These are phyloP conservation scores for Drosophila azteca DNA, from an alignment of 1,140 invertebrate genomes.

Conservation along the genomic window DNA sequence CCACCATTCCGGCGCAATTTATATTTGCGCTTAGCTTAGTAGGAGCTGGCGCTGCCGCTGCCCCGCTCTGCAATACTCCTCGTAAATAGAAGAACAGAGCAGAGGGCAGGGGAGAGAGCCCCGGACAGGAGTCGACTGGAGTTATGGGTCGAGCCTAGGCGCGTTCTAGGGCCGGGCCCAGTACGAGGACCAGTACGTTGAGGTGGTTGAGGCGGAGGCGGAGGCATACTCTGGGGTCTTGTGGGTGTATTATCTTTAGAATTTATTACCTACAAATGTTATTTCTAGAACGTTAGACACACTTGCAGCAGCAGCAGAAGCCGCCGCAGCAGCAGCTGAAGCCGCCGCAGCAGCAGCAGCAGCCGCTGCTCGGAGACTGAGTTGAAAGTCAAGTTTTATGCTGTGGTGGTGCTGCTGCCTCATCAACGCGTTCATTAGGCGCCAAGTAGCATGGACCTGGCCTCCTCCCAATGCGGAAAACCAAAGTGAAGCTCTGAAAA, in stretches of 20 bases:
- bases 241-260: slow-evolving; percentile 81
- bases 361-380: slow-evolving; percentile 4
- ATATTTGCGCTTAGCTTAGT: slow-evolving; percentile 68
- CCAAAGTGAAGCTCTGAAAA: slow-evolving; percentile 37
- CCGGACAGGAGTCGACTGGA: slow-evolving; percentile 38
- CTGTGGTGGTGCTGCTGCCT: slow-evolving; percentile 29
- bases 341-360: not conserved
- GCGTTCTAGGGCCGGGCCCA: slow-evolving; percentile 8
- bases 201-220: no score
- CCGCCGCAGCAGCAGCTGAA: not conserved
- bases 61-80: slow-evolving; percentile 47
- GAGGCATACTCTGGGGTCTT: slow-evolving; percentile 8
- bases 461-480: not conserved
- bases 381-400: slow-evolving; percentile 40
- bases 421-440: slow-evolving; percentile 78
- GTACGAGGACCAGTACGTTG: not conserved
- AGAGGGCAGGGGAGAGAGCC: not conserved
- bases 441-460: slow-evolving; percentile 45
- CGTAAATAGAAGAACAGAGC: slow-evolving; percentile 34
- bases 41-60: slow-evolving; percentile 15
- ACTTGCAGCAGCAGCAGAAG: slow-evolving; percentile 6
- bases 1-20: slow-evolving; percentile 47
- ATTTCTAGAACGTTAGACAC: slow-evolving; percentile 80
- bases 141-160: slow-evolving; percentile 53
- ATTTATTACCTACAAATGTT: slow-evolving; percentile 81